These are phyloP conservation scores for Tetrax tetrax DNA, from an alignment of 2,113 vertebrate genomes.

Conservation along the genomic window DNA sequence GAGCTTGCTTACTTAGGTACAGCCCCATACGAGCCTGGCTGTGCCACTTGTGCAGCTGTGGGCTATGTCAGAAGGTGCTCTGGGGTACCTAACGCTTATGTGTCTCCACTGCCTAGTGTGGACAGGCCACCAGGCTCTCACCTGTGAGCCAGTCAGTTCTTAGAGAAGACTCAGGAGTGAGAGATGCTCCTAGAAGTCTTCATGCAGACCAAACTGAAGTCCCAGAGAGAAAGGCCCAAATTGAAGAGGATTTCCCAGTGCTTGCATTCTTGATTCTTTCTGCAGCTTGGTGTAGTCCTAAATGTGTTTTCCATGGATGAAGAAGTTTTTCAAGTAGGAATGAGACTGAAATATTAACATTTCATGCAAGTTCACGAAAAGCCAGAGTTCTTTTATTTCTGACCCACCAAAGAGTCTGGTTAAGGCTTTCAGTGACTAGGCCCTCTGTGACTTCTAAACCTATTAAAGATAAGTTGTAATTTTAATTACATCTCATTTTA, in stretches of 20 bases:
- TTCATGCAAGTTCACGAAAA: neutral
- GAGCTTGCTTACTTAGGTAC: neutral
- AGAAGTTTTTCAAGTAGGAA: neutral
- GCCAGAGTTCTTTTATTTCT: neutral
- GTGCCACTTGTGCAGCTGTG: neutral
- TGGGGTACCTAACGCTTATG: fast-evolving
- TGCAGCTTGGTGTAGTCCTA: neutral
- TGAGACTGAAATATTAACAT: neutral
- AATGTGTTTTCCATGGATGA: neutral
- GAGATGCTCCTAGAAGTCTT: neutral
- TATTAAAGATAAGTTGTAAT: neutral
- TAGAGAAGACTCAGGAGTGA: neutral
- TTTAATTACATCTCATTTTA: constrained; percentile 17
- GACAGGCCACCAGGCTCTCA: too few relatives aligned
- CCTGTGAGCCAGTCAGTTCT: neutral
- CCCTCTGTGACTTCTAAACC: neutral
- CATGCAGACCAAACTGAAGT: neutral
- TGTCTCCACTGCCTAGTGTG: neutral
- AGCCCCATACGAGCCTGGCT: fast-evolving
- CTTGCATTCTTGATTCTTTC: neutral
- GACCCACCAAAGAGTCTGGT: neutral
- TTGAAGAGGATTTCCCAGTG: fast-evolving
- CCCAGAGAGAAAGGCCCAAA: neutral
- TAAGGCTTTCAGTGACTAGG: neutral
- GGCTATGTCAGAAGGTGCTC: neutral